Evolutionary conservation across 2,797 vertebrate genomes (phyloP), one percentile per base, ranked within the genome.

Genomic region (Lagocephalus sceleratus): DNA sequence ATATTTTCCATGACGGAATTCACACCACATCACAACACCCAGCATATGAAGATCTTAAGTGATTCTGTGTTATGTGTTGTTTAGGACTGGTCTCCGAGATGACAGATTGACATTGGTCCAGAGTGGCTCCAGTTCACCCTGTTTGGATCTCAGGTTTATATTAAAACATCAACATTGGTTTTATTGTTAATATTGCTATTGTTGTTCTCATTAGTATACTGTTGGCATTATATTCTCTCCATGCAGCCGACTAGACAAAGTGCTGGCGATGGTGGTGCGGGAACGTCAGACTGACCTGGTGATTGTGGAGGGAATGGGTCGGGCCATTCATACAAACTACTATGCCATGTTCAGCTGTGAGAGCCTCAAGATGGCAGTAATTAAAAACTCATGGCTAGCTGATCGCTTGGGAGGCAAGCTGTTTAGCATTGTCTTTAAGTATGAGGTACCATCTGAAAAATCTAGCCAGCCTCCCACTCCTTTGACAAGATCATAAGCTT

Each of bases 371-470:
- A 92, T 98, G 57, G 97, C 97, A 0, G 97, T 99, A 47, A 91
- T 99, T 88, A 99, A 99, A 74, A 99, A 99, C 84, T 91, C 95
- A 2, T 99, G 97, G 97, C 90, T 99, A 32, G 96, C 96, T 0
- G 95, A 97, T 26, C 92, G 97, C 0, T 91, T 99, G 0, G 96
- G 97, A 0, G 97, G 97, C 9, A 98, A 92, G 60, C 92, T 99
- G 63, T 99, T 98, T 89, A 99, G 97, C 0, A 95, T 99, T 66
- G 98, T 99, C 73, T 99, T 98, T 81, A 99, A 99, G 76, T 99
- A 96, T 0, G 97, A 99, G 87, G 89, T 93, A 49, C 95, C 97
- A 0, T 61, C 76, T 0, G 71, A 89, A 54, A 81, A 67, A 51
- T 16, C 16, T 4, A 5, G 32, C 32, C 32, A 14, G 32, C 11